Percentiles rank a stretch among this genome's conserved stretches.
These are phyloP conservation scores for Cheirogaleus medius DNA, from an alignment of 2,113 vertebrate genomes.

Conservation along the genomic window DNA sequence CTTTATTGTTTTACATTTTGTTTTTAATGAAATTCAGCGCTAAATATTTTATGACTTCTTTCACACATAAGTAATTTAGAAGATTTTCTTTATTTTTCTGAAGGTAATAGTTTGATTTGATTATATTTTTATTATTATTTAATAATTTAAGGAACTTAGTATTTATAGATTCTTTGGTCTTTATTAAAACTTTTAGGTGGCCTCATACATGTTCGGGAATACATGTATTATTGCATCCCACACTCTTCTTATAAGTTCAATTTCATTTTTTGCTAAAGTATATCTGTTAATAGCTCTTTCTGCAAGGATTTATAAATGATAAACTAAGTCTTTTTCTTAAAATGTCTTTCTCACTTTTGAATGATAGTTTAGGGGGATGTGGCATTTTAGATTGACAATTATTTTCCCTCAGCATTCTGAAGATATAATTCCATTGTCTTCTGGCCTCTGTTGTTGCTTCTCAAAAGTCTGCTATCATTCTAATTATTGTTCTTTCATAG, in stretches of 20 bases:
- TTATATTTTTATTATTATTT: not conserved
- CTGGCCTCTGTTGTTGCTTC: not conserved
- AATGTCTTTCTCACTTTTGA: not conserved
- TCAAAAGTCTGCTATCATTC: not conserved
- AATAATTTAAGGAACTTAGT: not conserved
- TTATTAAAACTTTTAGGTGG: not conserved
- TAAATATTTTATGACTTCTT: not conserved
- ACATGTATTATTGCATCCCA: not conserved
- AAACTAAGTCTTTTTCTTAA: not conserved
- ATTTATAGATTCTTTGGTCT: not conserved
- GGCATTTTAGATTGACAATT: not conserved
- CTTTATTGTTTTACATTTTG: not conserved
- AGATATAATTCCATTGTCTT: not conserved
- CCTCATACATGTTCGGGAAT: not conserved
- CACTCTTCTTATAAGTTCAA: not conserved
- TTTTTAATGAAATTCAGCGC: not conserved
- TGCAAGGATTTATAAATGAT: not conserved
- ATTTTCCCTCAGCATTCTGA: not conserved
- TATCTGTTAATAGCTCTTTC: not conserved
- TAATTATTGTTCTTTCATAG: not conserved
- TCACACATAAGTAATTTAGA: not conserved
- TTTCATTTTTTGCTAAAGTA: not conserved
- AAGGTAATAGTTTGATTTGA: not conserved
- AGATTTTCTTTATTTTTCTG: not conserved
- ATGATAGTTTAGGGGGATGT: not conserved